A percentile compares a stretch with the other conserved stretches of the same genome.
Evolutionary conservation across 1,140 invertebrate genomes (phyloP).

Genomic region (Schlechtendalia chinensis): DNA sequence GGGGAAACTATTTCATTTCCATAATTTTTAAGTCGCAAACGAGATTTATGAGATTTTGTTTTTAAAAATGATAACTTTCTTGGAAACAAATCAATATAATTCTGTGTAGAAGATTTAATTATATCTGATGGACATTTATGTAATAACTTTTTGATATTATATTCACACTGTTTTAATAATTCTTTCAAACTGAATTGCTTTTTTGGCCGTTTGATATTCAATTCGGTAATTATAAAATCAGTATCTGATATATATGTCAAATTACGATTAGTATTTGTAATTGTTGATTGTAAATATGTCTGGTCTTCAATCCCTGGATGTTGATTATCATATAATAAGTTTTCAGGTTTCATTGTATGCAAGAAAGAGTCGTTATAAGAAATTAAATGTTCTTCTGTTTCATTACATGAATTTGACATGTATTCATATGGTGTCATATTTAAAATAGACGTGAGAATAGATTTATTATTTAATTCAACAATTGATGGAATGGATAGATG

Average conservation of each 20-base stretch:
- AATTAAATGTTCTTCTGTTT: background rate
- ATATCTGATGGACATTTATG: background rate
- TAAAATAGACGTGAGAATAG: background rate
- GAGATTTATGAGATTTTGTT: background rate
- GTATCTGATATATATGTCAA: background rate
- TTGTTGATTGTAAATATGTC: too few species aligned
- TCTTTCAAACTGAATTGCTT: too few species aligned
- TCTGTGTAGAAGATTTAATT: background rate
- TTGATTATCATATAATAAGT: slow-evolving; percentile 7
- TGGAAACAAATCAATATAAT: background rate
- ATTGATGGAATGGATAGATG: background rate
- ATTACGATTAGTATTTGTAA: background rate
- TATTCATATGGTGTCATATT: background rate
- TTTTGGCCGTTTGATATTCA: background rate
- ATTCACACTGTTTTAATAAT: background rate
- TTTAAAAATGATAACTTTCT: slow-evolving; percentile 21
- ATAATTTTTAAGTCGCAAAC: background rate
- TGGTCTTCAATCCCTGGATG: slow-evolving; percentile 29
- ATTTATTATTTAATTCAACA: background rate
- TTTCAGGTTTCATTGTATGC: slow-evolving; percentile 11
- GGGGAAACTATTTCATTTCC: background rate
- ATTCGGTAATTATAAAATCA: background rate
- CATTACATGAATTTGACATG: background rate
- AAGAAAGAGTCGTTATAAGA: background rate
- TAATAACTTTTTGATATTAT: background rate